Evolutionary conservation across 2,888 invertebrate species (phyloP).

Genomic region (Drosophila nigritarsus): DNA sequence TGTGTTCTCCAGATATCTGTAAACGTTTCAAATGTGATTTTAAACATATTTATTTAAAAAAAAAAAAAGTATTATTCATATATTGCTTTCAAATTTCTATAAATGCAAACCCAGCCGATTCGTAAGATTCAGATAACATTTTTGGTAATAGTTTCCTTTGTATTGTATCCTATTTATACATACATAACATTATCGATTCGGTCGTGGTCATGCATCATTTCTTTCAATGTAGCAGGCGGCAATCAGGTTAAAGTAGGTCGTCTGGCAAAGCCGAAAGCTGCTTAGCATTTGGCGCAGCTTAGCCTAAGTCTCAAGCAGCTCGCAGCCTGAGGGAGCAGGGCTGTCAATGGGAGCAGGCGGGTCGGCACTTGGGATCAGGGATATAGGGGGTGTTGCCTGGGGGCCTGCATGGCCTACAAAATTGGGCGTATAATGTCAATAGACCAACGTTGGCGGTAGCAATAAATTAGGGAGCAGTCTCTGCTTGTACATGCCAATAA

Average conservation of each 20-base stretch:
- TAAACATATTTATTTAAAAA: too few species aligned
- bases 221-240: conserved; percentile 9
- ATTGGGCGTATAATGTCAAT: conserved; percentile 56
- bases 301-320: conserved; percentile 44
- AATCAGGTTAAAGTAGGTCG: conserved; percentile 50
- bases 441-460: conserved; percentile 45
- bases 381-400: not conserved
- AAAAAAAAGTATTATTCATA: not conserved
- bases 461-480: conserved; percentile 70
- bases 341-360: not conserved
- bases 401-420: conserved; percentile 17
- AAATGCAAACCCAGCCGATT: not conserved
- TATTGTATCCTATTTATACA: too few species aligned
- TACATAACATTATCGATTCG: not conserved
- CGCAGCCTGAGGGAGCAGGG: conserved; percentile 5
- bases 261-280: conserved; percentile 54
- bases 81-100: not conserved
- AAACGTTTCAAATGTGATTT: too few species aligned
- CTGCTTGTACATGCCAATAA: conserved; percentile 69
- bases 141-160: not conserved
- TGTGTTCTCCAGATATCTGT: not conserved
- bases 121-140: not conserved
- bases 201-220: not conserved
- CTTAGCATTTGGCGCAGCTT: conserved; percentile 61
- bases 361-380: not conserved